A percentile compares a stretch with the other conserved stretches of the same genome.
Conservation (phyloP, 1,140 invertebrate species). For the Magallana ariakensis region DNA sequence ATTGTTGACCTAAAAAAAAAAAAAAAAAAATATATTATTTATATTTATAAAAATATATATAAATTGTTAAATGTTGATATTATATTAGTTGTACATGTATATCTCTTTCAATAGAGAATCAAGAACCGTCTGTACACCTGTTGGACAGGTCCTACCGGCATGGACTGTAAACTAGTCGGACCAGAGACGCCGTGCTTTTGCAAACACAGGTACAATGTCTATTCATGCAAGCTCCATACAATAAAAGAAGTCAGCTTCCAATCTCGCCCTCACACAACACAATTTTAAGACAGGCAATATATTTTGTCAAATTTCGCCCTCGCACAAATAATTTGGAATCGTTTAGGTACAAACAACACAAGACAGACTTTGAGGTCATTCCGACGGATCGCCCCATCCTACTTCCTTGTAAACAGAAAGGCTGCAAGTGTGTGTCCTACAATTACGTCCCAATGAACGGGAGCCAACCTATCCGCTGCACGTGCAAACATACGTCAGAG, state of each 20-base stretch:
- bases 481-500: conserved; percentile 77
- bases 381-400: conserved; percentile 73
- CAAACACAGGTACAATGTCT: conserved; percentile 74
- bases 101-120: conserved; percentile 72
- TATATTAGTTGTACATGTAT: background rate
- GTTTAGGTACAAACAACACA: conserved; percentile 77
- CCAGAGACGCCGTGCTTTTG: conserved; percentile 80
- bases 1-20: too few species aligned
- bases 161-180: conserved; percentile 80
- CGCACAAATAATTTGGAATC: too few species aligned
- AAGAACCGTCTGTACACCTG: conserved; percentile 78
- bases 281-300: too few species aligned
- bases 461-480: conserved; percentile 75
- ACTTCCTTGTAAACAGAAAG: conserved; percentile 74
- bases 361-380: conserved; percentile 78
- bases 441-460: conserved; percentile 77
- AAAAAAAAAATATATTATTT: too few species aligned
- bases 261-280: too few species aligned
- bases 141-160: conserved; percentile 76
- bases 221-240: too few species aligned
- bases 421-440: conserved; percentile 75
- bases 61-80: background rate
- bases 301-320: too few species aligned
- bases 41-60: too few species aligned
- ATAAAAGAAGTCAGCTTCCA: too few species aligned